phyloP scores from a whole-genome alignment of 2,113 vertebrate genomes.

The Saguinus imperator region DNA sequence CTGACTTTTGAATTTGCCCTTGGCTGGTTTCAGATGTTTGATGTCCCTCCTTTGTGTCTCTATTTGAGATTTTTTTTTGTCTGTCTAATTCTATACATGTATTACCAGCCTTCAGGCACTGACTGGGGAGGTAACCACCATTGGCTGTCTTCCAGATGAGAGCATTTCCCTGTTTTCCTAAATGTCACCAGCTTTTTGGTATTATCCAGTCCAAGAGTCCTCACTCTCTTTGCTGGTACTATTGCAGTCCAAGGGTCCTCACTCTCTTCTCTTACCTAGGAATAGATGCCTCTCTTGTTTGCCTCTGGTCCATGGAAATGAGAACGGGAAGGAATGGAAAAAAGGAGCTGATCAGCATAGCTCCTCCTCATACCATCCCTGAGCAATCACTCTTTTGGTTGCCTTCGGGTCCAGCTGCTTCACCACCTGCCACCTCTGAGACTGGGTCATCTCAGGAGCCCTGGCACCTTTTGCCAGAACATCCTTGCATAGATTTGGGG shows the following conservation, averaged over 20 bases:
- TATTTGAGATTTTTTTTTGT: background rate
- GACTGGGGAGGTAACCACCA: background rate
- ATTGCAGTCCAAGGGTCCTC: too few species aligned
- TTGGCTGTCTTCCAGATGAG: background rate
- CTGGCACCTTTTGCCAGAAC: too few species aligned
- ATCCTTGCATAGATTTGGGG: background rate
- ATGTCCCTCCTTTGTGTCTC: background rate
- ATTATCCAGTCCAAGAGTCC: too few species aligned
- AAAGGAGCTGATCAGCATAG: background rate
- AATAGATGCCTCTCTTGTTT: background rate
- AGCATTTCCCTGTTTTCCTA: background rate
- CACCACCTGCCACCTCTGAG: background rate
- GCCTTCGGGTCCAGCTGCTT: background rate
- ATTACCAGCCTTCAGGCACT: background rate
- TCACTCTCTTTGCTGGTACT: background rate
- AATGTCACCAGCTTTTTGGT: background rate
- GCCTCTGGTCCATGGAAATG: background rate
- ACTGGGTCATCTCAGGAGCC: background rate
- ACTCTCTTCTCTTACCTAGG: background rate
- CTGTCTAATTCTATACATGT: too few species aligned
- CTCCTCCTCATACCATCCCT: background rate
- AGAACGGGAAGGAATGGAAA: background rate
- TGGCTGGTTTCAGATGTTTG: background rate
- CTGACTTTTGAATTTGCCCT: background rate
- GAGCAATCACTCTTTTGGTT: background rate